Evolutionary conservation across 2,797 vertebrate genomes (phyloP), one percentile per base, ranked within the genome.

Genomic region (Sebastes miniatus): DNA sequence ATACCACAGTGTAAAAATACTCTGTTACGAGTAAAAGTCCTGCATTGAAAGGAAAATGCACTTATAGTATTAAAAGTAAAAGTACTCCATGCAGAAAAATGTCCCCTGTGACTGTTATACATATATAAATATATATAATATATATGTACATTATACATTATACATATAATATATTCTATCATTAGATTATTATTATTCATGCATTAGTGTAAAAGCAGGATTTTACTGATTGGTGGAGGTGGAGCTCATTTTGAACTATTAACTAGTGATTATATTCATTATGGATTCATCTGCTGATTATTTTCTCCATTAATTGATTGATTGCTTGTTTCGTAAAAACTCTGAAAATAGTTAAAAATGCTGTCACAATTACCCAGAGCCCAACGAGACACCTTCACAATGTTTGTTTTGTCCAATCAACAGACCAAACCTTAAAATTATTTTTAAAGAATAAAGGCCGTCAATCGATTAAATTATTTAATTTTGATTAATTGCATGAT

Each of bases 401-500:
- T 31, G 29, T 32, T 16, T 43, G 14, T 62, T 31, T 11, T 32
- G 25, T 27, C 57, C 57, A 25, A 7, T 11, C 5, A 57, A 57
- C 24, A 25, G 56, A 1, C 6, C 56, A 58, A 58, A 58, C 56
- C 2, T 27, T 25, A 58, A 1, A 58, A 43, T 36, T 36, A 13
- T 36, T 36, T 36, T 0, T 0, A 36, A 0, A 39, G 0, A 13
- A 39, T 43, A 1, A 43, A 14, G 39, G 5, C 13, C 3, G 39
- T 43, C 39, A 43, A 43, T 43, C 39, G 0, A 43, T 43, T 43
- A 14, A 43, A 43, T 0, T 43, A 43, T 43, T 43, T 43, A 18
- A 47, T 18, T 16, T 16, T 16, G 43, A 47, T 47, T 47, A 47
- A 47, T 47, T 16, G 14, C 43, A 18, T 47, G 43, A 47, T 47